These are phyloP conservation scores for Apostichopus japonicus DNA, from an alignment of 35 echinoderm and acorn worm genomes.

Conservation along the genomic window DNA sequence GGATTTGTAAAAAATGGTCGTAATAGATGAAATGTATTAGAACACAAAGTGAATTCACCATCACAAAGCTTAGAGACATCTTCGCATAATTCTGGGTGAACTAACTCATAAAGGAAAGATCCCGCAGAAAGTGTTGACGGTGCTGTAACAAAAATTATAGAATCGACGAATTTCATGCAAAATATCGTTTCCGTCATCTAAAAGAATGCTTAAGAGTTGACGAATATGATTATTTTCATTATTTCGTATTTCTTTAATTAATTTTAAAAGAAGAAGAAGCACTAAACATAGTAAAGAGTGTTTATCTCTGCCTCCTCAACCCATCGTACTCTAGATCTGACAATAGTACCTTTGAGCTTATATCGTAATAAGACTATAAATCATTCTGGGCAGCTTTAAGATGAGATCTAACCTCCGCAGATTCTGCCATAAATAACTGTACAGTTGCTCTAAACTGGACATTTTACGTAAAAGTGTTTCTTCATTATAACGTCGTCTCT, in stretches of 20 bases:
- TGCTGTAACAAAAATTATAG: neutral
- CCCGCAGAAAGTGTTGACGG: neutral
- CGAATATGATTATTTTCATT: neutral
- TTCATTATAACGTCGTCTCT: constrained; percentile 22
- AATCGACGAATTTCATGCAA: neutral
- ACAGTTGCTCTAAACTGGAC: constrained; percentile 7
- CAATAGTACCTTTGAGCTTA: constrained; percentile 45
- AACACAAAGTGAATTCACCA: constrained; percentile 17
- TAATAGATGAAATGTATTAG: neutral
- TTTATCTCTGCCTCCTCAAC: constrained; percentile 35
- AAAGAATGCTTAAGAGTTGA: neutral
- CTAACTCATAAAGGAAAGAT: neutral
- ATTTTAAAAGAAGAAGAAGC: neutral
- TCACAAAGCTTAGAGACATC: constrained; percentile 16
- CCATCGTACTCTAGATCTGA: constrained; percentile 26
- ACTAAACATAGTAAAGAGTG: neutral
- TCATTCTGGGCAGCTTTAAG: neutral
- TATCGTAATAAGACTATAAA: neutral
- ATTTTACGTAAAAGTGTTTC: constrained; percentile 3
- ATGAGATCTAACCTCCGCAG: neutral
- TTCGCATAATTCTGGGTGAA: neutral
- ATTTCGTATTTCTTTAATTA: constrained; percentile 30
- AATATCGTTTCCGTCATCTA: neutral
- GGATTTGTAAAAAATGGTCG: constrained; percentile 20
- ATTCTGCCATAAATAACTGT: neutral